Percentiles rank a stretch among this genome's conserved stretches.
Conservation (phyloP, 92 coral and sea anemone species). For the Porites cylindrica region DNA sequence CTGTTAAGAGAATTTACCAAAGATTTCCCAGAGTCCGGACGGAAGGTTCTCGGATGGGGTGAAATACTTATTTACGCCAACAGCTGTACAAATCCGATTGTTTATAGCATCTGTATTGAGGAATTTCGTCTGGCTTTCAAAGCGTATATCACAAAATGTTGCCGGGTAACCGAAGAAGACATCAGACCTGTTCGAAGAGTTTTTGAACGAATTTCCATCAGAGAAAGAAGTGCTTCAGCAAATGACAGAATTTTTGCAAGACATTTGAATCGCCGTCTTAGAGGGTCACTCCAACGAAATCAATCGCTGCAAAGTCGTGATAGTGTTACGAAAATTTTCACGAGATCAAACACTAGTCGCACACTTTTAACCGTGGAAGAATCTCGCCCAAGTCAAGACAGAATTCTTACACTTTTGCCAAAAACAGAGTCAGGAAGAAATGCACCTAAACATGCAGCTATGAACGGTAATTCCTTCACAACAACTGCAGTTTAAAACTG, state of each 20-base stretch:
- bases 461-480: constrained; percentile 13
- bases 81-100: constrained; percentile 90
- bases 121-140: constrained; percentile 89
- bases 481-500: constrained; percentile 28
- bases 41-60: constrained; percentile 79
- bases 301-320: constrained; percentile 36
- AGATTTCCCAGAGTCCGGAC: constrained; percentile 27
- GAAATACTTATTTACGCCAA: constrained; percentile 83
- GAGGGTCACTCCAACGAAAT: constrained; percentile 24
- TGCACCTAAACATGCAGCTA: neutral
- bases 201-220: constrained; percentile 85
- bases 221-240: constrained; percentile 72
- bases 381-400: constrained; percentile 19
- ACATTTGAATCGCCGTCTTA: constrained; percentile 58
- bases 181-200: constrained; percentile 71
- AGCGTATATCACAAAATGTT: constrained; percentile 87
- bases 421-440: constrained; percentile 14
- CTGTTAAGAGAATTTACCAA: constrained; percentile 69
- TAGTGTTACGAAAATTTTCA: constrained; percentile 16
- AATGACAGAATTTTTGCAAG: constrained; percentile 63
- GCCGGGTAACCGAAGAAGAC: constrained; percentile 89
- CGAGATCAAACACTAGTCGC: constrained; percentile 24
- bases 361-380: neutral
- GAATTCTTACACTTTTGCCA: neutral
- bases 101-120: constrained; percentile 89